Conservation (phyloP, 2,797 vertebrate species). For the Florisuga fusca region DNA sequence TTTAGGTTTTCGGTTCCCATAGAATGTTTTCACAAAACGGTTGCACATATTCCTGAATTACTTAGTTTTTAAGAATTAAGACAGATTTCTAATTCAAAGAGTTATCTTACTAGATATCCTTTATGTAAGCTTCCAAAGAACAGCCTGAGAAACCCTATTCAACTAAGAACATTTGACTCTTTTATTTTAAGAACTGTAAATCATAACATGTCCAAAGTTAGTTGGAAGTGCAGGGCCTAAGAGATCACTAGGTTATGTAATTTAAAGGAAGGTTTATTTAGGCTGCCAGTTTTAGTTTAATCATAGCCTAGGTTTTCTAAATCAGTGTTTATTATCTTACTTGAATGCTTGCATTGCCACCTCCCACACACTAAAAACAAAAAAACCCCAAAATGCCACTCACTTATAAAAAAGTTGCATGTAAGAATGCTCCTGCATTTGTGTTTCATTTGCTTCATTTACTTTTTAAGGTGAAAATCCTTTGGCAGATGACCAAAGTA, state of each 20-base stretch:
- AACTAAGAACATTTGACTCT: neutral
- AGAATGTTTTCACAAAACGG: neutral
- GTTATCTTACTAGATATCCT: neutral
- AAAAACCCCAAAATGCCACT: neutral
- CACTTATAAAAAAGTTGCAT: conserved; percentile 7
- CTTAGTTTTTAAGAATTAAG: neutral
- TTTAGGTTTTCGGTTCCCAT: neutral
- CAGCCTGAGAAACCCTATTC: neutral
- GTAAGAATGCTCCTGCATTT: conserved; percentile 20
- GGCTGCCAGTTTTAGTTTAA: conserved; percentile 70
- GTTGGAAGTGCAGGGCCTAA: conserved; percentile 25
- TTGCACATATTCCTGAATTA: neutral
- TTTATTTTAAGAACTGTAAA: neutral
- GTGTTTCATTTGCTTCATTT: conserved; percentile 69
- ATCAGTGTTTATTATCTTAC: conserved; percentile 74
- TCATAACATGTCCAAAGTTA: neutral
- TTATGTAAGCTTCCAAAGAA: neutral
- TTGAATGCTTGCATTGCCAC: conserved; percentile 64
- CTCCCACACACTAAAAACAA: conserved; percentile 62
- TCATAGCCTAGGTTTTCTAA: conserved; percentile 68
- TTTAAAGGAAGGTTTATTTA: conserved; percentile 67
- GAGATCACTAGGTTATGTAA: conserved; percentile 53
- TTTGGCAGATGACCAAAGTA: conserved; percentile 94
- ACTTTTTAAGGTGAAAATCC: conserved; percentile 92
- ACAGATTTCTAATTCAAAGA: neutral